phyloP scores from a whole-genome alignment of 2,113 vertebrate species.

The Spizaetus ornatus region DNA sequence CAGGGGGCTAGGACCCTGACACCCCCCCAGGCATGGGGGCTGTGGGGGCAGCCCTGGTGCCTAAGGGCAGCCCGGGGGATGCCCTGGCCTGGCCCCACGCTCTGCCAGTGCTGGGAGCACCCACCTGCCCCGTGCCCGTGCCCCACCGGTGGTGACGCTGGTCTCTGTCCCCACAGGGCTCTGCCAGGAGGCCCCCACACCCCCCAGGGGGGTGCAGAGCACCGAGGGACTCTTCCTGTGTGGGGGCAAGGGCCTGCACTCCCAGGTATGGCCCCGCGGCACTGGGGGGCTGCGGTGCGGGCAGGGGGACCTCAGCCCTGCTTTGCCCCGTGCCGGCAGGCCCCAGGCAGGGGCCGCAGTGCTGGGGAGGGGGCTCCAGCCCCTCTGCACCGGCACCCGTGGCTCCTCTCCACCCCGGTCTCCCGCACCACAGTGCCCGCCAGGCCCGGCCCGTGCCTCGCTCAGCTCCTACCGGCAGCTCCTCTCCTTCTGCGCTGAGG shows the following conservation, averaged over 20 bases:
- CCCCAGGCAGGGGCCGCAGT: background rate
- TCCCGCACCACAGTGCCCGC: conserved; percentile 42
- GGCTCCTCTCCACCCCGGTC: background rate
- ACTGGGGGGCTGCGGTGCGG: accelerated
- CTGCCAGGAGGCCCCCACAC: background rate
- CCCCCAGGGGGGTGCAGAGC: background rate
- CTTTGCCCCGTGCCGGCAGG: background rate
- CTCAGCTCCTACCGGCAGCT: conserved; percentile 51
- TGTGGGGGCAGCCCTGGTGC: no score
- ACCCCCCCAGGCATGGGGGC: no score
- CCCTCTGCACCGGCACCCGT: background rate
- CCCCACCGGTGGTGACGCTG: accelerated
- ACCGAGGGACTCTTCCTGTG: conserved; percentile 42
- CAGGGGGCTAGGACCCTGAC: no score
- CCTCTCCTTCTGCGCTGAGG: conserved; percentile 44
- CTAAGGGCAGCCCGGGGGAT: no score
- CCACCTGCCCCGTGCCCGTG: no score
- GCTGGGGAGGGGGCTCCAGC: background rate
- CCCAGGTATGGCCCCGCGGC: background rate
- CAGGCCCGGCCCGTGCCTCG: background rate
- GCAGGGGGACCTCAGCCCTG: background rate
- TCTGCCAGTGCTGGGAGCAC: no score
- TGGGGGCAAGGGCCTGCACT: background rate
- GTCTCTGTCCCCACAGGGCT: background rate
- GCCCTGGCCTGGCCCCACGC: no score